Evolutionary conservation across 2,113 vertebrate species (phyloP).

Genomic region (Riparia riparia): DNA sequence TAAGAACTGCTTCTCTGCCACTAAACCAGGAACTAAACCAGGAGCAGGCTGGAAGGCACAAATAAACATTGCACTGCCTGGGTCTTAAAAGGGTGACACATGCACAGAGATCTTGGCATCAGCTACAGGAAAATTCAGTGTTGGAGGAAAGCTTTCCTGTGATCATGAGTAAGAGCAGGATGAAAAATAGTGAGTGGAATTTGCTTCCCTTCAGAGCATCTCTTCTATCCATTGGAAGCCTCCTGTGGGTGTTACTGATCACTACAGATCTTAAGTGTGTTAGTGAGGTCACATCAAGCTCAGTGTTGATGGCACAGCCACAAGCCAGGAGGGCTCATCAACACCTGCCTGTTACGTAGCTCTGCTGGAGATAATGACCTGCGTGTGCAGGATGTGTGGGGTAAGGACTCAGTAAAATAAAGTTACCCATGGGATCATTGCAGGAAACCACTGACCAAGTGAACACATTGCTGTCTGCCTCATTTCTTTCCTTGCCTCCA

Average conservation of each 20-base stretch:
- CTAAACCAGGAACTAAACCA: neutral
- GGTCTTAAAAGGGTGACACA: neutral
- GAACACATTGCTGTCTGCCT: neutral
- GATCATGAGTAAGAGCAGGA: neutral
- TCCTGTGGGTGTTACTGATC: neutral
- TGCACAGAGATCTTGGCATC: neutral
- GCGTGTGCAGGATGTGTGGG: neutral
- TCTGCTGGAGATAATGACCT: neutral
- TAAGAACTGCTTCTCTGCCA: neutral
- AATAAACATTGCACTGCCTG: neutral
- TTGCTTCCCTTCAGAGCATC: neutral
- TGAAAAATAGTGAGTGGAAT: neutral
- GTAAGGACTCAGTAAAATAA: neutral
- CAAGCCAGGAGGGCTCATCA: neutral
- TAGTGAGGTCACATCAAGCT: neutral
- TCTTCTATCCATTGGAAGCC: neutral
- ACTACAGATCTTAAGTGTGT: neutral
- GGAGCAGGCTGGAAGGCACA: neutral
- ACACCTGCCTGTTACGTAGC: neutral
- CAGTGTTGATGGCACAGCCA: neutral
- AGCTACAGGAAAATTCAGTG: neutral
- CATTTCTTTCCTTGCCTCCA: neutral
- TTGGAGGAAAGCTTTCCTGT: neutral
- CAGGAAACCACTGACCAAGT: neutral
- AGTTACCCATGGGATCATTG: neutral